These are phyloP conservation scores for Boloria selene DNA, from an alignment of 2,888 invertebrate genomes.

Conservation along the genomic window DNA sequence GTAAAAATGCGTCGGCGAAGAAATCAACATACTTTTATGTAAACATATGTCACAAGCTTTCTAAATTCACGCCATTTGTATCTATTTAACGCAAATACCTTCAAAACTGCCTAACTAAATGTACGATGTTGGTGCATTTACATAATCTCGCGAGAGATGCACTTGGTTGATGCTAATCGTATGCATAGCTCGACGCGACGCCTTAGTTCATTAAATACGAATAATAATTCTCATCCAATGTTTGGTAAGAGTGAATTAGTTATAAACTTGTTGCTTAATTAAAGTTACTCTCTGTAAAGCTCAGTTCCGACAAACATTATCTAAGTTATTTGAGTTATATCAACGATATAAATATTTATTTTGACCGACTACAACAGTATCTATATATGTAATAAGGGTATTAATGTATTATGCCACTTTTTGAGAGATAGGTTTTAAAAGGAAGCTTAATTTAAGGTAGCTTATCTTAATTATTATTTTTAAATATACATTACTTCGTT, in stretches of 20 bases:
- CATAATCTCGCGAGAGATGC: constrained; percentile 70
- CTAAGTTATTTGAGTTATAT: constrained; percentile 6
- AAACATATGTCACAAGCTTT: constrained; percentile 34
- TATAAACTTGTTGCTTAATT: constrained; percentile 37
- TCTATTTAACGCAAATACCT: constrained; percentile 40
- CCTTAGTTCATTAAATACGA: constrained; percentile 54
- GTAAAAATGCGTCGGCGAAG: constrained; percentile 17
- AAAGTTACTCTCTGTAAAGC: constrained; percentile 24
- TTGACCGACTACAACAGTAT: too few species aligned
- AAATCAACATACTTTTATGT: constrained; percentile 22
- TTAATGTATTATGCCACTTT: too few species aligned
- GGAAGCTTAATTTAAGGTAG: too few species aligned
- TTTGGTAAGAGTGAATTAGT: constrained; percentile 39
- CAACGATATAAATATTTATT: too few species aligned
- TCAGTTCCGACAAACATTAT: constrained; percentile 24
- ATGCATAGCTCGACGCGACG: constrained; percentile 58
- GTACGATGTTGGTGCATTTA: constrained; percentile 59
- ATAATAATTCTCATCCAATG: constrained; percentile 41
- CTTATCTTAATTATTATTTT: too few species aligned
- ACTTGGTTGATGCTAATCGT: constrained; percentile 58
- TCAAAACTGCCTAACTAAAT: constrained; percentile 55
- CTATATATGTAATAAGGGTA: too few species aligned
- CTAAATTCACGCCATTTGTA: constrained; percentile 33
- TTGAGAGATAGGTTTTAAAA: too few species aligned
- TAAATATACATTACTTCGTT: too few species aligned